phyloP scores from a whole-genome alignment of 2,113 vertebrate genomes.

The Vulpes ferrilata region DNA sequence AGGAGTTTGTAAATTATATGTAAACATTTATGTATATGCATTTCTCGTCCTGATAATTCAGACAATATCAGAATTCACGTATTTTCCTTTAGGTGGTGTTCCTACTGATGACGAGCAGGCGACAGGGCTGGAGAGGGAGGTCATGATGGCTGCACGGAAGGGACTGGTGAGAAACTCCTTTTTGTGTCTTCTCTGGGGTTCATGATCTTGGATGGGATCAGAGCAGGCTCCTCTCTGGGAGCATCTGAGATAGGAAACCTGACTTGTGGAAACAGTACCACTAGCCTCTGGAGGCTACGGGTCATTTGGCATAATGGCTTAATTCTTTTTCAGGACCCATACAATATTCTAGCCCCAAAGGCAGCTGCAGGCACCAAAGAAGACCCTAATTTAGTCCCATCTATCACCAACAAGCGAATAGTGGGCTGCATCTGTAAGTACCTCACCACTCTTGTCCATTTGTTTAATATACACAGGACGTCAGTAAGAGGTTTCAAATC shows the following conservation, averaged over 20 bases:
- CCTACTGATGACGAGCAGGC: constrained; percentile 93
- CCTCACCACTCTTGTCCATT: not conserved
- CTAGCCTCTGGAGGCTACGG: not conserved
- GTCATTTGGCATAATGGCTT: not conserved
- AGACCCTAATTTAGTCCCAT: constrained; percentile 94
- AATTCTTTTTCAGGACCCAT: constrained; percentile 89
- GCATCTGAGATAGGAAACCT: not conserved
- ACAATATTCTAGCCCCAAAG: constrained; percentile 90
- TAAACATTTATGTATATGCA: not conserved
- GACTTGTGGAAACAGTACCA: not conserved
- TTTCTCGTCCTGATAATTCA: not conserved
- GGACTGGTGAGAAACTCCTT: constrained; percentile 84
- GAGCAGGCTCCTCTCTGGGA: not conserved
- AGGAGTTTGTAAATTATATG: not conserved
- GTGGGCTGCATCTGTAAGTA: constrained; percentile 95
- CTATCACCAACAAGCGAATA: constrained; percentile 91
- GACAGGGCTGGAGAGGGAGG: constrained; percentile 91
- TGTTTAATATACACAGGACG: not conserved
- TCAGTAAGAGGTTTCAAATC: not conserved
- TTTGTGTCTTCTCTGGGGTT: not conserved
- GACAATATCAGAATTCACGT: not conserved
- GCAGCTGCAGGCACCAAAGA: constrained; percentile 91
- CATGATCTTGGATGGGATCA: not conserved
- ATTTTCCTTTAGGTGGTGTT: constrained; percentile 87
- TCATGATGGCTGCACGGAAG: constrained; percentile 87